phyloP scores from a whole-genome alignment of 2,888 invertebrate species.

The Drosophila gaucha region DNA sequence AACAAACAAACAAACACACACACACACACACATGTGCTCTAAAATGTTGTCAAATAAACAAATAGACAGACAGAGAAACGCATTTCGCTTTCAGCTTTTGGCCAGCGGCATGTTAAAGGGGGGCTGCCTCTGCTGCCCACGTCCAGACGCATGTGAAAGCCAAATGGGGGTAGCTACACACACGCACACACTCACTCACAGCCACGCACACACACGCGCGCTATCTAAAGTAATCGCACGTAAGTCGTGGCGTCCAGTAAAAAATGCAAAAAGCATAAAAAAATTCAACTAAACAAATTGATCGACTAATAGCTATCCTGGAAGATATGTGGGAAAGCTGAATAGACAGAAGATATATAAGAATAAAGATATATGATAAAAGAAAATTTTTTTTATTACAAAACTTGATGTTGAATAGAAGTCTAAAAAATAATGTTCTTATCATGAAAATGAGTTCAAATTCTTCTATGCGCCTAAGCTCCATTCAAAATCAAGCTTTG shows the following conservation, averaged over 20 bases:
- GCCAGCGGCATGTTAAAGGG: constrained; percentile 28
- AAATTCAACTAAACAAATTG: background rate
- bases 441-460: too few species aligned
- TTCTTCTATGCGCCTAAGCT: too few species aligned
- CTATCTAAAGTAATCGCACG: constrained; percentile 69
- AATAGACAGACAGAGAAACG: constrained; percentile 61
- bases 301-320: constrained; percentile 13
- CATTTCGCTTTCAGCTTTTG: constrained; percentile 55
- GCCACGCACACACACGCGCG: constrained; percentile 11
- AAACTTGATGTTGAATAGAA: too few species aligned
- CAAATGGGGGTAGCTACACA: constrained; percentile 64
- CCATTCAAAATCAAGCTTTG: too few species aligned
- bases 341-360: too few species aligned
- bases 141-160: constrained; percentile 64
- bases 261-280: constrained; percentile 54
- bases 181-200: constrained; percentile 22
- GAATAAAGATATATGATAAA: too few species aligned
- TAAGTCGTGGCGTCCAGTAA: constrained; percentile 71
- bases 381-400: too few species aligned
- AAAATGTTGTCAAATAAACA: constrained; percentile 74
- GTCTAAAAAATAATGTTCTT: too few species aligned
- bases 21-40: constrained; percentile 40
- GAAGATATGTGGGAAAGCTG: background rate
- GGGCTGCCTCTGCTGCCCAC: constrained; percentile 8
- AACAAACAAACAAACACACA: constrained; percentile 9